A percentile compares a stretch with the other conserved stretches of the same genome.
These are phyloP conservation scores for Drosophila sordidula DNA, from an alignment of 2,888 invertebrate species.

Conservation along the genomic window DNA sequence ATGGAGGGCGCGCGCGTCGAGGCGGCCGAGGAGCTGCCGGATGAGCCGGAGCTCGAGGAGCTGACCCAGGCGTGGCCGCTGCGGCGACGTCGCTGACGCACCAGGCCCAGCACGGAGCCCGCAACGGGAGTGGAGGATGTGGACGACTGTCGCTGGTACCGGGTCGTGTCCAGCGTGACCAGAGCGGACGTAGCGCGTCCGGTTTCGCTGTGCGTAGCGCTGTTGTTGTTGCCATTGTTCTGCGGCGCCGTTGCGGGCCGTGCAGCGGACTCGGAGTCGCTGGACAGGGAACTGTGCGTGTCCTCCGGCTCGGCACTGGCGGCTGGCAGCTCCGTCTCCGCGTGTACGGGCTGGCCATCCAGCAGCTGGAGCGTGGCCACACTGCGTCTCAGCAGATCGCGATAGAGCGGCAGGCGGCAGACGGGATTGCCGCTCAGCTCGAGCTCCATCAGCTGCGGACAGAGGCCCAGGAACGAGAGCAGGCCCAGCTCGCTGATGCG, in stretches of 20 bases:
- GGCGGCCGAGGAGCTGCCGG: constrained; percentile 60
- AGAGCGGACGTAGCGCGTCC: constrained; percentile 41
- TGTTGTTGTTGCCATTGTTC: constrained; percentile 3
- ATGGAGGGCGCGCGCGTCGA: constrained; percentile 72
- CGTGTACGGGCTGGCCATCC: constrained; percentile 82
- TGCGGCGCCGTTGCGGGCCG: constrained; percentile 64
- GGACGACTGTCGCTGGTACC: constrained; percentile 24
- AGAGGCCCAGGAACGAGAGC: constrained; percentile 83
- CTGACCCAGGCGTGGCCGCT: constrained; percentile 70
- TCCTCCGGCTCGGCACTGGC: constrained; percentile 20
- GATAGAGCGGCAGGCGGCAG: constrained; percentile 80
- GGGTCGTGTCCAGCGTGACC: constrained; percentile 43
- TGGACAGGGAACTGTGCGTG: constrained; percentile 57
- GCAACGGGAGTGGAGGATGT: constrained; percentile 71
- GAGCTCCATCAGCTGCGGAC: constrained; percentile 86
- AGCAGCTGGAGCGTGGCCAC: constrained; percentile 84
- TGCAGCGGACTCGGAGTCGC: constrained; percentile 56
- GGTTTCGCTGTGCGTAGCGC: background rate
- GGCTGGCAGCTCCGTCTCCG: constrained; percentile 13
- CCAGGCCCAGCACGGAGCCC: constrained; percentile 77
- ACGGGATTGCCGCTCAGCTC: constrained; percentile 86
- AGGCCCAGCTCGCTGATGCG: constrained; percentile 82
- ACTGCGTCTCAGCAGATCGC: constrained; percentile 81
- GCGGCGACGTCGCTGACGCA: constrained; percentile 65
- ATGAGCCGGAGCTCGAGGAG: constrained; percentile 66